Evolutionary conservation across 2,888 invertebrate genomes (phyloP), one percentile per base, ranked within the genome.

Genomic region (Lasioglossum morio): DNA sequence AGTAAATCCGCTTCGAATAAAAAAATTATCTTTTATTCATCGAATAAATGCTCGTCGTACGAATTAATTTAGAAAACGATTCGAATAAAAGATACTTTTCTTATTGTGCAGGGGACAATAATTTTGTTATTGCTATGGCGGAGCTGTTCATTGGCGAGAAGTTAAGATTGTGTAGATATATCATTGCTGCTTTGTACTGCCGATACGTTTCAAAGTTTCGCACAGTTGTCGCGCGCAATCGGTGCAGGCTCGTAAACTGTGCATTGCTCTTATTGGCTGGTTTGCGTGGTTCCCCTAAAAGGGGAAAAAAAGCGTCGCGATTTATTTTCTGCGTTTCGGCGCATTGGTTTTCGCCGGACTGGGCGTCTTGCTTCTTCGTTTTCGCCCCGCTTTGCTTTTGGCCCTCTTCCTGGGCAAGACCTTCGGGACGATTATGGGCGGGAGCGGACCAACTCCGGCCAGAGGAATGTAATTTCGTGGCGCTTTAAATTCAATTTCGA

Each of bases 381-480:
- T 79, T 81, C 48, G 5, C 27, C 53, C 85, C 80, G 19, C 53
- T 40, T 43, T 85, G 14, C 60, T 40, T 60, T 85, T 85, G 30
- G 23, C 23, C 77, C 69, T 81, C 27, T 19, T 37, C 40, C 63
- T 53, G 53, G 81, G 76, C 79, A 74, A 23, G 43, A 72, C 78
- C 23, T 79, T 88, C 53, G 90, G 89, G 75, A 87, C 81, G 82
- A 91, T 91, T 82, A 90, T 87, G 46, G 91, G 86, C 34, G 92
- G 90, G 27, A 85, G 72, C 60, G 92, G 90, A 10, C 91, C 92
- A 7, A 73, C 85, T 34, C 89, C 87, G 4, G 91, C 88, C 70
- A 93, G 79, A 23, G 94, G 93, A 66, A 78, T 85, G 89, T 94
- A 94, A 92, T 94, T 94, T 86, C 93, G 90, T 2, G 93, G 90